These are phyloP conservation scores for Timema podura DNA, from an alignment of 2,888 invertebrate genomes.

Conservation along the genomic window DNA sequence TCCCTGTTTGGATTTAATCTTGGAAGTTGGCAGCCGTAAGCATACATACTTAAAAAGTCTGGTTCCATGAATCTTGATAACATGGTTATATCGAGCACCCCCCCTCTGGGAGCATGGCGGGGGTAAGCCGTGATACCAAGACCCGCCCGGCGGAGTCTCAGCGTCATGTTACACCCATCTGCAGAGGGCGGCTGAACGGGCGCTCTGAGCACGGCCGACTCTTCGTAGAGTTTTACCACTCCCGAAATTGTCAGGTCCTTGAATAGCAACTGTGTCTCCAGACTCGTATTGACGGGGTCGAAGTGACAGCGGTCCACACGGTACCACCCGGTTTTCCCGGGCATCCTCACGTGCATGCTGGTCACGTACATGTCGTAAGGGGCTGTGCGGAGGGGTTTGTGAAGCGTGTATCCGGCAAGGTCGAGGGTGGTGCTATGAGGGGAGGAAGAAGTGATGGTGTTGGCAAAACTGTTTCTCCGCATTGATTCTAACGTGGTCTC, in stretches of 20 bases:
- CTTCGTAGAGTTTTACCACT: slow-evolving; percentile 38
- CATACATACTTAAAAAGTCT: slow-evolving; percentile 79
- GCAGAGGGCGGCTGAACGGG: slow-evolving; percentile 38
- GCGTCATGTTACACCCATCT: slow-evolving; percentile 72
- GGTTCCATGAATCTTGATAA: slow-evolving; percentile 65
- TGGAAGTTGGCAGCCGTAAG: slow-evolving; percentile 62
- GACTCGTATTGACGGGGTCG: slow-evolving; percentile 66
- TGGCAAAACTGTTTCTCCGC: too few relatives aligned
- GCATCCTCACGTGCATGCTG: slow-evolving; percentile 63
- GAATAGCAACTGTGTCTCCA: slow-evolving; percentile 72
- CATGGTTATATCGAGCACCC: slow-evolving; percentile 22
- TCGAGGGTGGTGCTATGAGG: slow-evolving; percentile 46
- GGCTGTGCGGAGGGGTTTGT: slow-evolving; percentile 58
- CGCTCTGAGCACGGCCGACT: slow-evolving; percentile 27
- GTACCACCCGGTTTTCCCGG: slow-evolving; percentile 59
- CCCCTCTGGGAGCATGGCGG: slow-evolving; percentile 57
- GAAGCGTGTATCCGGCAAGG: slow-evolving; percentile 60
- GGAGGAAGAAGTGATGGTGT: too few relatives aligned
- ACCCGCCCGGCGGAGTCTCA: slow-evolving; percentile 60
- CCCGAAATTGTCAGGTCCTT: slow-evolving; percentile 48
- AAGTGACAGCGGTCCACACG: slow-evolving; percentile 72
- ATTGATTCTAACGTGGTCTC: too few relatives aligned
- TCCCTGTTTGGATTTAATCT: too few relatives aligned
- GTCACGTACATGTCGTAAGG: slow-evolving; percentile 68
- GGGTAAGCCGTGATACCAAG: slow-evolving; percentile 58